Conservation (phyloP, 2,797 vertebrate species). For the Urophycis tenuis region DNA sequence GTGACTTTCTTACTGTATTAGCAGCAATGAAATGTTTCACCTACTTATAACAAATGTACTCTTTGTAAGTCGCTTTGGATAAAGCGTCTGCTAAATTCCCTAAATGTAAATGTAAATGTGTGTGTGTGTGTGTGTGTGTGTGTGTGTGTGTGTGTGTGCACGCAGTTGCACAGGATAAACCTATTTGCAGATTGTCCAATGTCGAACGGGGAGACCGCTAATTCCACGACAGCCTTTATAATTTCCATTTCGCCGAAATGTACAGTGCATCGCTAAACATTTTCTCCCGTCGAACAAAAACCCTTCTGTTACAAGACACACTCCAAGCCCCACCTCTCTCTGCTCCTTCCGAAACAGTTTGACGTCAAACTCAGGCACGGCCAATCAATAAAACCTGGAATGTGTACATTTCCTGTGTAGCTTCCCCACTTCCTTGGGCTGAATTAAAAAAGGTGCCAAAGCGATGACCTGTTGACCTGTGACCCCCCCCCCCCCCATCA, state of each 20-base stretch:
- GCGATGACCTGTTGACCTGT: slow-evolving; percentile 33
- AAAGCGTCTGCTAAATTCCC: too few species aligned
- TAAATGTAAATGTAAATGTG: too few species aligned
- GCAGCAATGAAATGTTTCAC: too few species aligned
- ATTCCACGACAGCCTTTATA: background rate
- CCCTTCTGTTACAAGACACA: background rate
- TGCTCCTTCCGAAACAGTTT: background rate
- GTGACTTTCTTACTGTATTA: too few species aligned
- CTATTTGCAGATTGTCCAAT: background rate
- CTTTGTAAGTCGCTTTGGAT: too few species aligned
- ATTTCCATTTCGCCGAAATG: background rate
- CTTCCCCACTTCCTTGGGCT: slow-evolving; percentile 1
- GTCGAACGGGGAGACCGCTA: background rate
- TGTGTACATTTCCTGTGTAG: background rate
- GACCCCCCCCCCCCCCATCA: slow-evolving; percentile 22
- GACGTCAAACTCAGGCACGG: background rate
- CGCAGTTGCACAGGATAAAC: background rate
- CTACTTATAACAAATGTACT: too few species aligned
- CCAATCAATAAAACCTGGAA: background rate
- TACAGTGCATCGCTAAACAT: background rate
- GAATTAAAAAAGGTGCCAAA: slow-evolving; percentile 8
- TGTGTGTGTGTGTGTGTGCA: background rate
- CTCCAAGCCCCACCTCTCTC: background rate
- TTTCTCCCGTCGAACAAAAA: background rate
- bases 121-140: background rate